Percentiles rank a stretch among this genome's conserved stretches.
phyloP scores from a whole-genome alignment of 2,888 invertebrate genomes.

The Epistrophella euchroma region DNA sequence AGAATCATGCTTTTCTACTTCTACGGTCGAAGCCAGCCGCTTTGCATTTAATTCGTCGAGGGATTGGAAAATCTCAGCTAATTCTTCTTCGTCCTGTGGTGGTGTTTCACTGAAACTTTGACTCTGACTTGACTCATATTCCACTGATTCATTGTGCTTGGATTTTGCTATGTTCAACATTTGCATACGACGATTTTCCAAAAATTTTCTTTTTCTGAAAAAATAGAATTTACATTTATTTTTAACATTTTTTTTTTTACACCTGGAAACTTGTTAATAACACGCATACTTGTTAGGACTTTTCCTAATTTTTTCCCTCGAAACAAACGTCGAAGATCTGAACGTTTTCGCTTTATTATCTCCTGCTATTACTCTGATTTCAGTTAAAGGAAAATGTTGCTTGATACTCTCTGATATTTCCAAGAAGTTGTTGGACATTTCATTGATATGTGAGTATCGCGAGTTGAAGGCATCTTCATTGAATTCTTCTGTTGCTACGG shows the following conservation, averaged over 20 bases:
- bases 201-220: conserved; percentile 79
- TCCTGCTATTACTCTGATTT: not conserved
- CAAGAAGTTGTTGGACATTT: conserved; percentile 65
- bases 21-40: conserved; percentile 25
- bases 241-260: not conserved
- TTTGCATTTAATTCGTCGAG: conserved; percentile 60
- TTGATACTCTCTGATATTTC: conserved; percentile 62
- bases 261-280: not conserved
- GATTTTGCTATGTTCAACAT: conserved; percentile 77
- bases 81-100: conserved; percentile 52
- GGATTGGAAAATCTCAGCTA: conserved; percentile 59
- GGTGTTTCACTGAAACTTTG: conserved; percentile 72
- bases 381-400: conserved; percentile 1
- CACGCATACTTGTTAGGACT: conserved; percentile 68
- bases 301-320: conserved; percentile 35
- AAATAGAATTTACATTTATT: not conserved
- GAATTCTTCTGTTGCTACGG: conserved; percentile 79
- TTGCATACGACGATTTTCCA: conserved; percentile 76
- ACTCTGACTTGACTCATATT: conserved; percentile 80
- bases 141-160: conserved; percentile 73
- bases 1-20: not conserved
- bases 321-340: conserved; percentile 2
- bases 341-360: not conserved
- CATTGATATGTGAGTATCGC: conserved; percentile 70
- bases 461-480: conserved; percentile 61